Evolutionary conservation across 1,140 invertebrate genomes (phyloP).

Genomic region (Lanistes nyassanus): DNA sequence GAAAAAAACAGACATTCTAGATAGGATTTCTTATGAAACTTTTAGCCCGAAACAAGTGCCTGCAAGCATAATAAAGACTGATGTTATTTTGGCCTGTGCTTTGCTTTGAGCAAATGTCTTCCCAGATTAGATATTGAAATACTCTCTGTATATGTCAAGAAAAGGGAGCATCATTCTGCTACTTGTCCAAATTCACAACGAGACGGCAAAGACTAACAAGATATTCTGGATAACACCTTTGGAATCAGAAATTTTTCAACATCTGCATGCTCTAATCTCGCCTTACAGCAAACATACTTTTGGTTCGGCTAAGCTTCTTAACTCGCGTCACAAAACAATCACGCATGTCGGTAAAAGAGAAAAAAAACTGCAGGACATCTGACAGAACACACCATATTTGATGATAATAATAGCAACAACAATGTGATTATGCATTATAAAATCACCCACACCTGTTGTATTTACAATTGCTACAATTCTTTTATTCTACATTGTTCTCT

Average conservation of each 20-base stretch:
- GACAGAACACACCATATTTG: no score
- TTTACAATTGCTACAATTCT: no score
- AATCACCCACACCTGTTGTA: no score
- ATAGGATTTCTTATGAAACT: neutral
- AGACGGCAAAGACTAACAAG: slow-evolving; percentile 1
- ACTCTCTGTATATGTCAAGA: neutral
- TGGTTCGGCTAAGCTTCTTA: no score
- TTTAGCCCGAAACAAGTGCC: neutral
- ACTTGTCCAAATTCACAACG: no score
- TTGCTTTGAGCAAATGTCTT: neutral
- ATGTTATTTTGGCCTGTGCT: neutral
- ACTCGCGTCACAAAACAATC: no score
- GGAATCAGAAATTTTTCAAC: neutral
- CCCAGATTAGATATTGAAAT: neutral
- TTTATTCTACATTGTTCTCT: no score
- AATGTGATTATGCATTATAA: no score
- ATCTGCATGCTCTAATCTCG: neutral
- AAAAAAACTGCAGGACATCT: no score
- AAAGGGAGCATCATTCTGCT: neutral
- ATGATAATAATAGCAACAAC: no score
- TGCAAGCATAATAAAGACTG: neutral
- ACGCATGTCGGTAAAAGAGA: no score
- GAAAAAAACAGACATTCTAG: neutral
- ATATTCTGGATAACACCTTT: slow-evolving; percentile 9
- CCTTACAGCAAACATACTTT: no score